Conservation (phyloP, 2,888 invertebrate genomes). For the Ormyrus labotus region DNA sequence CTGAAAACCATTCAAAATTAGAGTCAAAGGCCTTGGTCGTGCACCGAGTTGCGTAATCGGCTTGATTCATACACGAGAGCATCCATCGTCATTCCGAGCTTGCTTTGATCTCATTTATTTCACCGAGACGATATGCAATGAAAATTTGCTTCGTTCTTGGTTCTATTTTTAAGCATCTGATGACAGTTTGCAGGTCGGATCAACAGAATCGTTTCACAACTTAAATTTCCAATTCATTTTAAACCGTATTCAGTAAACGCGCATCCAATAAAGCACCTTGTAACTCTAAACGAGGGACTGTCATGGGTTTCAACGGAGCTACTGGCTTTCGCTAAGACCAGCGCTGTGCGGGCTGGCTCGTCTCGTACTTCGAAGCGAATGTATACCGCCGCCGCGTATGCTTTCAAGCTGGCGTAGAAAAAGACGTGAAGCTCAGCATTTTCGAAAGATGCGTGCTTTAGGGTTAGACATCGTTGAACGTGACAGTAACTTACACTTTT, state of each 20-base stretch:
- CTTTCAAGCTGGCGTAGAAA: too few species aligned
- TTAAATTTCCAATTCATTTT: not conserved
- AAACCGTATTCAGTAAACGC: not conserved
- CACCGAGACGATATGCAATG: not conserved
- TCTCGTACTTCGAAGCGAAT: too few species aligned
- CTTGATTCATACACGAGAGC: not conserved
- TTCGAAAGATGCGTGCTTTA: too few species aligned
- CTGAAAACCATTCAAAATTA: not conserved
- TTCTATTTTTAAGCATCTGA: slow-evolving; percentile 1
- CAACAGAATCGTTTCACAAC: slow-evolving; percentile 1
- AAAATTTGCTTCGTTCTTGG: not conserved
- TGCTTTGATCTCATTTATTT: not conserved
- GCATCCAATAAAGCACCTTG: slow-evolving; percentile 19
- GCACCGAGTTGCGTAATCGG: slow-evolving; percentile 4
- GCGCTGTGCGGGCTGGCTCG: too few species aligned
- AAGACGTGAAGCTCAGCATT: too few species aligned
- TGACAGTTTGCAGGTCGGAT: slow-evolving; percentile 17
- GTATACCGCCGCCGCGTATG: too few species aligned
- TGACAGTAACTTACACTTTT: too few species aligned
- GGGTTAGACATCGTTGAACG: too few species aligned
- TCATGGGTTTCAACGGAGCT: slow-evolving; percentile 22
- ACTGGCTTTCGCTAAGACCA: not conserved
- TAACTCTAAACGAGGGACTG: slow-evolving; percentile 24
- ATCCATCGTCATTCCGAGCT: slow-evolving; percentile 3
- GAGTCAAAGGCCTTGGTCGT: too few species aligned